Percentiles rank a stretch among this genome's conserved stretches.
These are phyloP conservation scores for Numenius phaeopus DNA, from an alignment of 2,797 vertebrate species.

Conservation along the genomic window DNA sequence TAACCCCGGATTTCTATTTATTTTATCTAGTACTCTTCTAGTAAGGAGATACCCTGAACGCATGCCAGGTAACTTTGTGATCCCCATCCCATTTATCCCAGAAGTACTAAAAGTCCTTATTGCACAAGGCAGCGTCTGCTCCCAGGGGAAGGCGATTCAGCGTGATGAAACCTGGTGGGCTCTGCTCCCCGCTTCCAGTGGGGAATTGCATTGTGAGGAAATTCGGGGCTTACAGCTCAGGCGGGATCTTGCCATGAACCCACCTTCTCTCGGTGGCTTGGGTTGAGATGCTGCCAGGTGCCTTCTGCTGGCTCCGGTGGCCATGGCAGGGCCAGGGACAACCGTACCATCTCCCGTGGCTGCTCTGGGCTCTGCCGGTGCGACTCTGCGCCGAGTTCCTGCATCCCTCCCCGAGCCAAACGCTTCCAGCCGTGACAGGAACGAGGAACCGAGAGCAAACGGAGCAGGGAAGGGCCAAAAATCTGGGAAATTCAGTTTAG, in stretches of 20 bases:
- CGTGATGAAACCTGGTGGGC: background rate
- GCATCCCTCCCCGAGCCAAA: background rate
- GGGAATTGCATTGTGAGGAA: background rate
- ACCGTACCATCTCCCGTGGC: background rate
- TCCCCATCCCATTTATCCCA: background rate
- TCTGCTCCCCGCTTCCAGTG: background rate
- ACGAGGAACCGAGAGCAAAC: background rate
- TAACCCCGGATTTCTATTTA: background rate
- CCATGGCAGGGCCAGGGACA: background rate
- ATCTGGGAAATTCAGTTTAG: background rate
- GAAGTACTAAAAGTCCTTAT: background rate
- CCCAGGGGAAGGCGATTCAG: background rate
- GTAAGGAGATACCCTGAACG: background rate
- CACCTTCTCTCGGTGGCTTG: background rate
- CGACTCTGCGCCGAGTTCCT: background rate
- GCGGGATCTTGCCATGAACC: background rate
- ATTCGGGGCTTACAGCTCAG: background rate
- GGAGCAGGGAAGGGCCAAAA: background rate
- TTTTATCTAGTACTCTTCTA: background rate
- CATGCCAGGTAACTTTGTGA: background rate
- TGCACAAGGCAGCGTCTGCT: background rate
- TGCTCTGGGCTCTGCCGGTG: fast-evolving
- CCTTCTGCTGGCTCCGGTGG: background rate
- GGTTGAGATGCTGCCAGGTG: background rate
- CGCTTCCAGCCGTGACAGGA: fast-evolving